Evolutionary conservation across 2,888 invertebrate genomes (phyloP).

Genomic region (Drosophila limbata): DNA sequence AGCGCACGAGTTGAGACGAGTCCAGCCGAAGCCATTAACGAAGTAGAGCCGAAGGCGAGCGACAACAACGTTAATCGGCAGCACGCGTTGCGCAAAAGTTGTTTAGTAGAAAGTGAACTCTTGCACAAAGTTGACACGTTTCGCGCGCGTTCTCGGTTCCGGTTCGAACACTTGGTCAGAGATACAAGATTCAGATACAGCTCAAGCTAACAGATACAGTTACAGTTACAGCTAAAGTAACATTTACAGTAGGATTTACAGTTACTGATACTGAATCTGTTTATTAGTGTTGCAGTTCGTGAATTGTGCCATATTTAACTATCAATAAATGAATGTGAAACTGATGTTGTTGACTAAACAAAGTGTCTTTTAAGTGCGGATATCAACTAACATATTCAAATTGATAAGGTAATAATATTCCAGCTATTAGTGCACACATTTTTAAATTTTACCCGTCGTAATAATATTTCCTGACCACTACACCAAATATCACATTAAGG

Average conservation of each 20-base stretch:
- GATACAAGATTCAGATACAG: conserved; percentile 18
- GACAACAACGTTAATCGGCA: conserved; percentile 44
- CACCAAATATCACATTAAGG: conserved; percentile 59
- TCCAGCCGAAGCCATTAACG: conserved; percentile 25
- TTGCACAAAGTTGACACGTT: conserved; percentile 84
- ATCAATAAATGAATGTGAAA: neutral
- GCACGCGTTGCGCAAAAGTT: conserved; percentile 73
- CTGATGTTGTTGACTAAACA: conserved; percentile 1
- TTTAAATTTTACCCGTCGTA: neutral
- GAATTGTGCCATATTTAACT: conserved; percentile 12
- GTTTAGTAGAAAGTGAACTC: conserved; percentile 85
- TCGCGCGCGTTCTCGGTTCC: conserved; percentile 76
- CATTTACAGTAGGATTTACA: neutral
- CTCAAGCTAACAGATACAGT: conserved; percentile 10
- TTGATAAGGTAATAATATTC: conserved; percentile 37
- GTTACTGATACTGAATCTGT: neutral
- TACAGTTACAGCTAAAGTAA: neutral
- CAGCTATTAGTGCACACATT: neutral
- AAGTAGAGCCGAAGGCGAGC: conserved; percentile 46
- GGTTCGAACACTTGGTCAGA: conserved; percentile 14
- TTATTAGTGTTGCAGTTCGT: neutral
- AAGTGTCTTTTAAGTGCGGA: conserved; percentile 17
- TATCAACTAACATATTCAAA: neutral
- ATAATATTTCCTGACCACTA: conserved; percentile 29
- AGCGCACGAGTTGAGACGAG: conserved; percentile 36